These are phyloP conservation scores for Dicyrtoma fusca DNA, from an alignment of 2,888 invertebrate species.

Conservation along the genomic window DNA sequence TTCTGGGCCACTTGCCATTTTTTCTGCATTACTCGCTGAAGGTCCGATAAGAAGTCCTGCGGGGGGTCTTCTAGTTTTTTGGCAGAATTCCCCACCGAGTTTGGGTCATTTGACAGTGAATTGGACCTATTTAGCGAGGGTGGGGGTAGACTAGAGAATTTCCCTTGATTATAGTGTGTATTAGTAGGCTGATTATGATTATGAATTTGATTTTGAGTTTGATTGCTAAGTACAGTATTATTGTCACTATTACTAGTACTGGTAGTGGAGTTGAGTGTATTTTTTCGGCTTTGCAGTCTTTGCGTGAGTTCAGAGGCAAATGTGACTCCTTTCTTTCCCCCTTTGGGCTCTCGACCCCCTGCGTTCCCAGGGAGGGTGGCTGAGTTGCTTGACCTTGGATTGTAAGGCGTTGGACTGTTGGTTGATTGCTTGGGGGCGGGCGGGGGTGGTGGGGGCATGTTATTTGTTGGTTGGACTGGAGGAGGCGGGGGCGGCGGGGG, in stretches of 20 bases:
- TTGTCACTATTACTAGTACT: background rate
- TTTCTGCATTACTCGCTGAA: constrained; percentile 89
- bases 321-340: constrained; percentile 51
- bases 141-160: constrained; percentile 15
- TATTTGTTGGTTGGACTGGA: no score
- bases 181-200: no score
- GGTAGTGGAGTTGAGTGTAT: constrained; percentile 65
- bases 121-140: background rate
- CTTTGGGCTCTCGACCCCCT: background rate
- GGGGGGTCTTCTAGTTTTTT: constrained; percentile 59
- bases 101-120: background rate
- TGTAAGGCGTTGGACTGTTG: no score
- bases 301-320: constrained; percentile 54
- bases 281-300: constrained; percentile 53
- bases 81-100: constrained; percentile 34
- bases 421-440: no score
- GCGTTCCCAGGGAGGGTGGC: background rate
- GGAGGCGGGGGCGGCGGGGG: constrained; percentile 66
- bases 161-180: constrained; percentile 1
- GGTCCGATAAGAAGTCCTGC: constrained; percentile 79
- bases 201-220: constrained; percentile 67
- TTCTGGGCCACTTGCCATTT: constrained; percentile 83
- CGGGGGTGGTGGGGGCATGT: constrained; percentile 45
- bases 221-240: constrained; percentile 4
- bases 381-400: background rate